These are phyloP conservation scores for Drosophila melanica DNA, from an alignment of 1,140 invertebrate species.

Conservation along the genomic window DNA sequence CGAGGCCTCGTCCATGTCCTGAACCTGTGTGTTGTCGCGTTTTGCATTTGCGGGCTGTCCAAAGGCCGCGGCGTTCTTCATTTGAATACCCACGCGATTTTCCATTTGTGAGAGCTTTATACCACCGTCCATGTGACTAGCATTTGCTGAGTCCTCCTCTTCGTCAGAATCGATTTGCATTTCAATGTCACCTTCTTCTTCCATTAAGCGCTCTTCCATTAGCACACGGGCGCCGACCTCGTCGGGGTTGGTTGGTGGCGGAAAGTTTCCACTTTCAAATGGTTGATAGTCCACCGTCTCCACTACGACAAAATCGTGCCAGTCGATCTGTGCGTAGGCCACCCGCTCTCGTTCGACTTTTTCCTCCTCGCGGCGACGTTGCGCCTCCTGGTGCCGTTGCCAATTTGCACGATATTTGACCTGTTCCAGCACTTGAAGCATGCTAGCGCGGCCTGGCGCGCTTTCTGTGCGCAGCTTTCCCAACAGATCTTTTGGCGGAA, in stretches of 20 bases:
- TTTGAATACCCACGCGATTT: slow-evolving; percentile 85
- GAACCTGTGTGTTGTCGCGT: slow-evolving; percentile 86
- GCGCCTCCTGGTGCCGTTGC: slow-evolving; percentile 96
- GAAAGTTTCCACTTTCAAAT: slow-evolving; percentile 97
- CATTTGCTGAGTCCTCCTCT: slow-evolving; percentile 87
- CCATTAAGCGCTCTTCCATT: slow-evolving; percentile 87
- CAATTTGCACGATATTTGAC: slow-evolving; percentile 98
- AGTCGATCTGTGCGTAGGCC: slow-evolving; percentile 99
- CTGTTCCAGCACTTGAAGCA: slow-evolving; percentile 92
- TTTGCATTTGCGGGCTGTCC: slow-evolving; percentile 73
- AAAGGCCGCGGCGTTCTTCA: slow-evolving; percentile 82
- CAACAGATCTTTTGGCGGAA: slow-evolving; percentile 96
- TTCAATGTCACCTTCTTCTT: slow-evolving; percentile 87
- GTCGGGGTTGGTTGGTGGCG: slow-evolving; percentile 97
- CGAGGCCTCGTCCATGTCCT: slow-evolving; percentile 96
- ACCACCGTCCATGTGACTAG: slow-evolving; percentile 64
- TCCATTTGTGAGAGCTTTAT: slow-evolving; percentile 87
- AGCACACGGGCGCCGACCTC: slow-evolving; percentile 97
- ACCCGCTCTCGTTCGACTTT: slow-evolving; percentile 97
- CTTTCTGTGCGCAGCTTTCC: slow-evolving; percentile 92
- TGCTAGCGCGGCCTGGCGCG: slow-evolving; percentile 84
- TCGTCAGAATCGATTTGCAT: slow-evolving; percentile 88
- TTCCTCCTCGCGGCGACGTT: slow-evolving; percentile 96
- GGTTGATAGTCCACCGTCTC: slow-evolving; percentile 99
- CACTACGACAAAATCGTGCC: slow-evolving; percentile 99